These are phyloP conservation scores for Lasioglossum zephyrum DNA, from an alignment of 2,888 invertebrate species.

Conservation along the genomic window DNA sequence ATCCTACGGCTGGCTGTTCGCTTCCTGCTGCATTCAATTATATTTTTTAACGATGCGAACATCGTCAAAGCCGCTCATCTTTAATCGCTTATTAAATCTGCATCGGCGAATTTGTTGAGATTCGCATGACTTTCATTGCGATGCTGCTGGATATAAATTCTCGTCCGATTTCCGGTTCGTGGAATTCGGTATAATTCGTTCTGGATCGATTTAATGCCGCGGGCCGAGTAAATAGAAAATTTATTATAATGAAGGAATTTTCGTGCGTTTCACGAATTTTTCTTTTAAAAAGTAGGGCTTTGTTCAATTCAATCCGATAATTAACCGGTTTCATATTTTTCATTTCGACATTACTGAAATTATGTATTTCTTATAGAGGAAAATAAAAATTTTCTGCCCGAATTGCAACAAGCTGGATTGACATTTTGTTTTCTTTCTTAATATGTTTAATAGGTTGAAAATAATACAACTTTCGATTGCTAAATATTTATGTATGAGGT, in stretches of 20 bases:
- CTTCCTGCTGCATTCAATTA: conserved; percentile 44
- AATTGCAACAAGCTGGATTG: no score
- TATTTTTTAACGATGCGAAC: conserved; percentile 45
- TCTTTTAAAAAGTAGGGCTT: no score
- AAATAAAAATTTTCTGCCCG: no score
- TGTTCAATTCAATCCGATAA: no score
- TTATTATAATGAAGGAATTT: no score
- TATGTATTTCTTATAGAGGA: no score
- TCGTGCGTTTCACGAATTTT: background rate
- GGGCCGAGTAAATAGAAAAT: background rate
- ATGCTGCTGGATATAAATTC: background rate
- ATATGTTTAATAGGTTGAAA: no score
- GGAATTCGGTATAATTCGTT: background rate
- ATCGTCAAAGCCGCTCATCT: background rate
- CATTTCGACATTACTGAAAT: no score
- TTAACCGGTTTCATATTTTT: no score
- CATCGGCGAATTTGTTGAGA: background rate
- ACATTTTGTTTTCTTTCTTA: no score
- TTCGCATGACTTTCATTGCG: background rate
- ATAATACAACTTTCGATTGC: no score
- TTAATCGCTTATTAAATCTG: background rate
- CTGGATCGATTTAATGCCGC: background rate
- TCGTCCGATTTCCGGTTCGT: background rate
- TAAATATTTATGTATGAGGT: no score
- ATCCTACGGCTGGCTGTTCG: conserved; percentile 5